These are phyloP conservation scores for Parnassius orleans DNA, from an alignment of 2,888 invertebrate species.

Conservation along the genomic window DNA sequence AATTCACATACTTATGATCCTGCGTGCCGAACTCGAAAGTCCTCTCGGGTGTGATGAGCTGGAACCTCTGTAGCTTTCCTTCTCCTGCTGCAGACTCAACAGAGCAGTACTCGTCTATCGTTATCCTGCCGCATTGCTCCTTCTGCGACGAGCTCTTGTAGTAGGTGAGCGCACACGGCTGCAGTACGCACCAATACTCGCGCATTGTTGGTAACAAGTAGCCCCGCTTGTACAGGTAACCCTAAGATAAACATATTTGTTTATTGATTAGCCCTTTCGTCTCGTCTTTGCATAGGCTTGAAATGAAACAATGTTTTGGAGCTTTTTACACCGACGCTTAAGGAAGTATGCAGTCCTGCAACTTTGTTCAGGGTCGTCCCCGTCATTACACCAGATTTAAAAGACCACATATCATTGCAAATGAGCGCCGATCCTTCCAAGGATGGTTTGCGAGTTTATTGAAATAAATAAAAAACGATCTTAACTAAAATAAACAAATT, in stretches of 20 bases:
- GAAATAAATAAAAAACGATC: too few relatives aligned
- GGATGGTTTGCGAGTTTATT: too few relatives aligned
- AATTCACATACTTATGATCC: constrained; percentile 83
- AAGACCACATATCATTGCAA: too few relatives aligned
- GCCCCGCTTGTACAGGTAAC: constrained; percentile 86
- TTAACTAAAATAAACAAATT: too few relatives aligned
- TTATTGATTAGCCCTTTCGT: too few relatives aligned
- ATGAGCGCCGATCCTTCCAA: too few relatives aligned
- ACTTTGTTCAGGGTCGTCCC: too few relatives aligned
- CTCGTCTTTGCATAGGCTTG: too few relatives aligned
- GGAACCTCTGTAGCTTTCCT: constrained; percentile 82
- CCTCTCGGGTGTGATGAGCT: constrained; percentile 85
- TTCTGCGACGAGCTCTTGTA: constrained; percentile 86
- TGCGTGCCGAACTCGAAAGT: constrained; percentile 87
- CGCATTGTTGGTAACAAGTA: constrained; percentile 88
- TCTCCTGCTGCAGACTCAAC: constrained; percentile 82
- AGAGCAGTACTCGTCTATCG: constrained; percentile 83
- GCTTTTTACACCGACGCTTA: too few relatives aligned
- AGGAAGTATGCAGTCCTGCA: too few relatives aligned
- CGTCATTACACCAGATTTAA: too few relatives aligned
- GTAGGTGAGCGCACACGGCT: constrained; percentile 87
- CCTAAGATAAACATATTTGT: constrained; percentile 50
- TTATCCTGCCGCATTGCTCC: constrained; percentile 85
- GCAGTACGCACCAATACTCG: constrained; percentile 90
- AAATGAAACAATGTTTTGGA: too few relatives aligned